Conservation (phyloP, 2,113 vertebrate genomes). For the Brachionichthys hirsutus region DNA sequence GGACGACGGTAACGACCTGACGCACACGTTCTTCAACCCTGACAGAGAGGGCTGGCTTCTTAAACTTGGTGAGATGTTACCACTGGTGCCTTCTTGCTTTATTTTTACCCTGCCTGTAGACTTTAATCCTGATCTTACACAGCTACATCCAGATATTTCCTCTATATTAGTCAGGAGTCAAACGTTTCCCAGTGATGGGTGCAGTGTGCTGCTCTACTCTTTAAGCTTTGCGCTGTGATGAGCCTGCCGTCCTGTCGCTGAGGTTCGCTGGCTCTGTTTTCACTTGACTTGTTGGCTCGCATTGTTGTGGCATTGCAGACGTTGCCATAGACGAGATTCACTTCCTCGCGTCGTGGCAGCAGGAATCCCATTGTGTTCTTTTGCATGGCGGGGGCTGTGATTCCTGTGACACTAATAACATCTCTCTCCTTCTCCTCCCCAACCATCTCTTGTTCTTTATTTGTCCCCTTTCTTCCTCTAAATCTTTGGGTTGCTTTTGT, state of each 20-base stretch:
- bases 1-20: slow-evolving; percentile 92
- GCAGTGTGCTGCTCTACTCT: slow-evolving; percentile 12
- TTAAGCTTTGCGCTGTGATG: slow-evolving; percentile 38
- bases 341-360: slow-evolving; percentile 40
- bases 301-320: slow-evolving; percentile 12
- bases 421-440: slow-evolving; percentile 43
- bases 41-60: slow-evolving; percentile 93
- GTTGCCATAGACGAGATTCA: slow-evolving; percentile 30
- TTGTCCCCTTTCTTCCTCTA: slow-evolving; percentile 43
- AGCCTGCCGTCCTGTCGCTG: slow-evolving; percentile 26
- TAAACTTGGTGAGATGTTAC: slow-evolving; percentile 82
- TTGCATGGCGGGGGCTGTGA: slow-evolving; percentile 75
- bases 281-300: slow-evolving; percentile 31
- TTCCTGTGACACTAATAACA: slow-evolving; percentile 77
- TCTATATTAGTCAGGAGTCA: too few relatives aligned
- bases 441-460: slow-evolving; percentile 33
- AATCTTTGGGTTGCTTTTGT: slow-evolving; percentile 58
- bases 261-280: slow-evolving; percentile 38
- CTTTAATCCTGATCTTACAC: not conserved
- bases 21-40: slow-evolving; percentile 92
- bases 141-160: not conserved
- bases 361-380: slow-evolving; percentile 60
- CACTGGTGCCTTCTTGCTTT: not conserved
- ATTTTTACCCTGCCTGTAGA: not conserved
- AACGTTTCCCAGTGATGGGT: not conserved